Base-by-base conservation (phyloP, 2,888 invertebrate species). In the Pyrrhosoma nymphula region DNA sequence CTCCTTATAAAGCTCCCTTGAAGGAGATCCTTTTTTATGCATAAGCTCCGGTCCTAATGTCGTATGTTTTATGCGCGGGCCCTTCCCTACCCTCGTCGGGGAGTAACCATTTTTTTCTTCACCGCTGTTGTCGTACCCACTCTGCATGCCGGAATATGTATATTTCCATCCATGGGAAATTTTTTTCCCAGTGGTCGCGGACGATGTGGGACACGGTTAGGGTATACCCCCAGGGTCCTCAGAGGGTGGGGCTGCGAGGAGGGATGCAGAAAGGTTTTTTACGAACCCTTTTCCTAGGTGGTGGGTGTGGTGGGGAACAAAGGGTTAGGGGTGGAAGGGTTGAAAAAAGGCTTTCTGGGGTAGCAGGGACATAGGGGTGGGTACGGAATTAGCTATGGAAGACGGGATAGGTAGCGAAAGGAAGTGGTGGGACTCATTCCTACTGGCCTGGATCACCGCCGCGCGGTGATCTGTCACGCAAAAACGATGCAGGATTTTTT, bases 51-150 rank as follows among this genome's bases (percentile, higher is more conserved):
- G 63, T 63, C 93, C 69, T 93, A 93, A 93, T 93, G 93, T 93
- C 69, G 93, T 69, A 93, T 93, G 93, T 93, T 93, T 93, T 93
- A 93, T 93, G 93, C 93, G 93, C 69, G 69, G 69, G n/a, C 47
- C 93, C 93, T 69, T 93, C 93, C 93, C 69, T 47, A 69, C 93
- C 93, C 82, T 75, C 82, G 82, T 47, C 30, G 60, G 63, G 91
- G 47, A 63, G 91, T 69, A n/a, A 69, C 63, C 47, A 75, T 93
- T 93, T 93, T 93, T 93, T 93, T 93, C 93, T 26, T n/a, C 26
- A 26, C 3, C 89, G 8, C 56, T n/a, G 55, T 89, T 35, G 35
- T 23, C n/a, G 14, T 69, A 69, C 75, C 69, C 93, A 93, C 93
- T 93, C 93, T 69, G 47, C 69, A 93, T 93, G 93, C 93, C 69